Base-by-base conservation (phyloP, 2,797 vertebrate genomes). In the Poeciliopsis infans region DNA sequence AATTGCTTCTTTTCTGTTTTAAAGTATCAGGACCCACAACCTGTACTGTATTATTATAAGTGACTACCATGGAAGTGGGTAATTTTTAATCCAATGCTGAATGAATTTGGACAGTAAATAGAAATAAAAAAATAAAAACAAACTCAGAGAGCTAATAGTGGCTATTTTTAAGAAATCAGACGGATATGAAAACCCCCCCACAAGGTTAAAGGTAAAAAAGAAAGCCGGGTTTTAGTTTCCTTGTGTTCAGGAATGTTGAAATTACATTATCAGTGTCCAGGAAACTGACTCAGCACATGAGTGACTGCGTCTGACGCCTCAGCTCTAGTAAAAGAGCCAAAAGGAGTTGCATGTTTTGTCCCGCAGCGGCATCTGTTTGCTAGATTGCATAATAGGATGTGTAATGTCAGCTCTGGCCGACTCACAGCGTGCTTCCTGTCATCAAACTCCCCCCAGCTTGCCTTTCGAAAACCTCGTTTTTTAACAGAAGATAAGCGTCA, bases 401-500 rank as follows among this genome's bases (percentile, higher is more conserved):
- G 83, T 90, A 76, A 81, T n/a, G 79, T 88, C 88, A 83, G 83
- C 83, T 79, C 74, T 46, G 80, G 70, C 74, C 64, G 78, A 81
- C 74, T 85, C 79, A 11, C 75, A 73, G 31, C 92, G 88, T 75
- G 75, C 80, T 86, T 89, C 81, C 88, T 78, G 89, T 94, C 91
- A 91, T 94, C 93, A 86, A 80, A 91, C 91, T 94, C 88, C 85
- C 88, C 45, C 36, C 57, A 70, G 68, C 91, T 87, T 83, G 88
- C 83, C 84, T 84, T 87, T 78, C 18, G 10, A 76, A 23, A 55
- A 85, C 72, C 7, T 77, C 36, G 0, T 25, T 83, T 69, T 81
- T 5, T 25, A 86, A 90, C 86, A 86, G 88, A 90, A 91, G 85
- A 51, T 70, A 78, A 41, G 36, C 3, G 23, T n/a, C 11, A 3